Evolutionary conservation across 1,140 invertebrate genomes (phyloP).

Genomic region (Pectinophora gossypiella): DNA sequence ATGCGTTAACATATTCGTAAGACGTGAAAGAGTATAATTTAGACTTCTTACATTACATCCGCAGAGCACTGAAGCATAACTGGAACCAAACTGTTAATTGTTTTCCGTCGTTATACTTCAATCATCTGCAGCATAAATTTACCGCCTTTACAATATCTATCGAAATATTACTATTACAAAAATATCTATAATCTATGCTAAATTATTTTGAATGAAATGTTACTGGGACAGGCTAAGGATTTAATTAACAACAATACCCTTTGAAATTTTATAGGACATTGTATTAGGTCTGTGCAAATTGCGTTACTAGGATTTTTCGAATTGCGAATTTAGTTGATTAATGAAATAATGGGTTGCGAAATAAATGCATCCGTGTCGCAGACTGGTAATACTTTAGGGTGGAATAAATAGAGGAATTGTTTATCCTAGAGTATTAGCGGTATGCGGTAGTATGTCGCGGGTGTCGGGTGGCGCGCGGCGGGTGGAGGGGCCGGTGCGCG

Average conservation of each 20-base stretch:
- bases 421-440: neutral
- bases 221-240: conserved; percentile 70
- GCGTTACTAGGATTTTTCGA: conserved; percentile 40
- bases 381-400: neutral
- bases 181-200: conserved; percentile 70
- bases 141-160: conserved; percentile 37
- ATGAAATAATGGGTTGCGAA: conserved; percentile 22
- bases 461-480: neutral
- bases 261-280: conserved; percentile 46
- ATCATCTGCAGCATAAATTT: neutral
- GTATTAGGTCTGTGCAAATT: conserved; percentile 42
- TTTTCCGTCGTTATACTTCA: neutral
- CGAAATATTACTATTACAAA: conserved; percentile 71
- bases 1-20: conserved; percentile 55
- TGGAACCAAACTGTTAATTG: neutral
- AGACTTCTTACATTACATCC: neutral
- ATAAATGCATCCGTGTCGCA: conserved; percentile 10
- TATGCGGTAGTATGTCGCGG: neutral
- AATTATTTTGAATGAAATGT: conserved; percentile 57
- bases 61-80: neutral
- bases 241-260: conserved; percentile 67
- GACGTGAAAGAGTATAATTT: conserved; percentile 54
- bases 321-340: conserved; percentile 47
- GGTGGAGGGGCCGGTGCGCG: neutral
- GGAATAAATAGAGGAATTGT: neutral